These are phyloP conservation scores for Falco peregrinus DNA, from an alignment of 2,797 vertebrate species.

Conservation along the genomic window DNA sequence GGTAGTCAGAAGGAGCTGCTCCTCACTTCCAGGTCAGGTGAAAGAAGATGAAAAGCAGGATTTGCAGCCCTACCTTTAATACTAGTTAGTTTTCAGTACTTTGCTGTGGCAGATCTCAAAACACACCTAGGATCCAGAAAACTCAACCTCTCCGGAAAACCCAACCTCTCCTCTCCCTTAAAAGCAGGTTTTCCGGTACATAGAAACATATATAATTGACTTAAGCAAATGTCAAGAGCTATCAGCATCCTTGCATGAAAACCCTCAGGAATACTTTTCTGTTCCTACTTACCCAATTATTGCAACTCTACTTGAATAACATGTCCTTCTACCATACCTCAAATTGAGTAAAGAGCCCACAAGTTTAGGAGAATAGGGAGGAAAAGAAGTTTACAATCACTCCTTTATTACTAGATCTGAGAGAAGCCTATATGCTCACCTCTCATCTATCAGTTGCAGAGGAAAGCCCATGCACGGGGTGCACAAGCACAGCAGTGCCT, in stretches of 20 bases:
- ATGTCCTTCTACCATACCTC: not conserved
- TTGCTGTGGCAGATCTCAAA: not conserved
- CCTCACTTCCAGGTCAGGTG: not conserved
- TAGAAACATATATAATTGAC: not conserved
- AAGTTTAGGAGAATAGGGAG: not conserved
- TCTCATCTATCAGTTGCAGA: not conserved
- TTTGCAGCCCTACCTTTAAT: not conserved
- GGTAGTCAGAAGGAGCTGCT: not conserved
- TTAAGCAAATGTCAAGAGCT: not conserved
- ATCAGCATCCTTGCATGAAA: not conserved
- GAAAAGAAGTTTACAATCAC: not conserved
- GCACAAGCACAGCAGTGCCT: not conserved
- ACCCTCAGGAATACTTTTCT: not conserved
- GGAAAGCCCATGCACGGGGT: rapidly evolving
- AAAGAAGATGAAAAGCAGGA: not conserved
- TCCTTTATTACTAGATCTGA: not conserved
- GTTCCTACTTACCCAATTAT: not conserved
- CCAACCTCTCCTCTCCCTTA: not conserved
- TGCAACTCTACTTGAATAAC: not conserved
- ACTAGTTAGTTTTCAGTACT: not conserved
- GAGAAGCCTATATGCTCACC: not conserved
- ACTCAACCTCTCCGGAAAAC: not conserved
- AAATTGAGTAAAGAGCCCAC: not conserved
- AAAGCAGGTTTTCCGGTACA: not conserved
- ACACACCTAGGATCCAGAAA: not conserved